Evolutionary conservation across 1,140 invertebrate species (phyloP).

Genomic region (Lordiphosa stackelbergi): DNA sequence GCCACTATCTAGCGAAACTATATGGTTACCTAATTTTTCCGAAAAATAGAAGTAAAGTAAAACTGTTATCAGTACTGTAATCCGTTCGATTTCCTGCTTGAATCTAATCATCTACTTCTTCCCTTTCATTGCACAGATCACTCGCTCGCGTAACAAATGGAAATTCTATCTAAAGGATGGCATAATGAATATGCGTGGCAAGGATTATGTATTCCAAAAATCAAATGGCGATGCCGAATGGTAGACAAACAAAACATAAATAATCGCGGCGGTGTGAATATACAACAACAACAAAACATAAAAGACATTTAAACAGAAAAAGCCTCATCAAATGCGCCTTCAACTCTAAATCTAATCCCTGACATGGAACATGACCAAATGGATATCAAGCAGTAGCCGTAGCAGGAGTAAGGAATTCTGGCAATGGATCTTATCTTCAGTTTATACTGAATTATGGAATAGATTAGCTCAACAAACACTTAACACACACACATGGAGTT

Average conservation of each 20-base stretch:
- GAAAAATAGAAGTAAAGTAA: no score
- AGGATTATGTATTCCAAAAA: conserved; percentile 99
- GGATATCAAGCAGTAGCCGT: conserved; percentile 3
- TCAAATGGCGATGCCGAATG: conserved; percentile 99
- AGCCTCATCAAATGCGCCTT: conserved; percentile 61
- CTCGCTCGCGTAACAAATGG: conserved; percentile 98
- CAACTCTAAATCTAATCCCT: conserved; percentile 13
- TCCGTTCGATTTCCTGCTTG: no score
- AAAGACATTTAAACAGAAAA: conserved; percentile 54
- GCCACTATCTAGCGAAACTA: no score
- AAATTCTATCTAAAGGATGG: conserved; percentile 99
- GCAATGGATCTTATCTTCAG: conserved; percentile 42
- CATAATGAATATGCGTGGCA: conserved; percentile 98
- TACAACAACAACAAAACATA: conserved; percentile 19
- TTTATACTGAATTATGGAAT: conserved; percentile 34
- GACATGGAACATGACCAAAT: conserved; percentile 38
- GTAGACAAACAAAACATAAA: conserved; percentile 79
- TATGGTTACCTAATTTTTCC: no score
- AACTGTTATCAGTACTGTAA: no score
- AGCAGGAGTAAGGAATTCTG: conserved; percentile 21
- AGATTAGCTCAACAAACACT: conserved; percentile 21
- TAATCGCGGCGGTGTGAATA: conserved; percentile 16
- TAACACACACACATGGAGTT: conserved; percentile 9
- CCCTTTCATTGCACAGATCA: conserved; percentile 84
- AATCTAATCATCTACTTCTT: no score